A percentile compares a stretch with the other conserved stretches of the same genome.
These are phyloP conservation scores for Proteles cristata DNA, from an alignment of 2,113 vertebrate genomes.

Conservation along the genomic window DNA sequence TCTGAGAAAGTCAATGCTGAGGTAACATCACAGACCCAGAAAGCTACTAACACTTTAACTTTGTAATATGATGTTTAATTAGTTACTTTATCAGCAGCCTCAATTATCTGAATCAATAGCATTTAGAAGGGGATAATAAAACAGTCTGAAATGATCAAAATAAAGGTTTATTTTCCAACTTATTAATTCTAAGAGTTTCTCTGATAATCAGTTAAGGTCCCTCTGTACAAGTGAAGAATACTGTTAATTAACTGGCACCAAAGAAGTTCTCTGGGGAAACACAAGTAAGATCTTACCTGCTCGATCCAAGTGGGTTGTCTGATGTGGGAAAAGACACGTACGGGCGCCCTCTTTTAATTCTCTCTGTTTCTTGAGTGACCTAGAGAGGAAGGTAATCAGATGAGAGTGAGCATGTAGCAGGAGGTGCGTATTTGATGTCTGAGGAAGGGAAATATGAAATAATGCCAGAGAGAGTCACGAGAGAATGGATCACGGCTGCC, in stretches of 20 bases:
- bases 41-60: neutral
- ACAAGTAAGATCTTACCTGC: neutral
- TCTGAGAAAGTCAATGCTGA: neutral
- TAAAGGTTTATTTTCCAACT: neutral
- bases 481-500: neutral
- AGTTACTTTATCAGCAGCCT: slow-evolving; percentile 9
- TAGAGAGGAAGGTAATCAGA: neutral
- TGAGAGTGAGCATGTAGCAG: neutral
- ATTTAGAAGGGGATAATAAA: neutral
- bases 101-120: neutral
- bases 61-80: neutral
- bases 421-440: neutral
- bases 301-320: neutral
- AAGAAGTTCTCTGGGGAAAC: neutral
- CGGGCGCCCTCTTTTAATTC: neutral
- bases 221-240: neutral
- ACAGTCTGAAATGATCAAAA: neutral
- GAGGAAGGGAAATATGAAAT: neutral
- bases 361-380: neutral
- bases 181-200: neutral
- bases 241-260: neutral
- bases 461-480: neutral
- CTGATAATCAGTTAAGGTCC: neutral
- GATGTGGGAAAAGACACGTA: neutral
- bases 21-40: no score